Evolutionary conservation across 2,113 vertebrate species (phyloP).

Genomic region (Phainopepla nitens): DNA sequence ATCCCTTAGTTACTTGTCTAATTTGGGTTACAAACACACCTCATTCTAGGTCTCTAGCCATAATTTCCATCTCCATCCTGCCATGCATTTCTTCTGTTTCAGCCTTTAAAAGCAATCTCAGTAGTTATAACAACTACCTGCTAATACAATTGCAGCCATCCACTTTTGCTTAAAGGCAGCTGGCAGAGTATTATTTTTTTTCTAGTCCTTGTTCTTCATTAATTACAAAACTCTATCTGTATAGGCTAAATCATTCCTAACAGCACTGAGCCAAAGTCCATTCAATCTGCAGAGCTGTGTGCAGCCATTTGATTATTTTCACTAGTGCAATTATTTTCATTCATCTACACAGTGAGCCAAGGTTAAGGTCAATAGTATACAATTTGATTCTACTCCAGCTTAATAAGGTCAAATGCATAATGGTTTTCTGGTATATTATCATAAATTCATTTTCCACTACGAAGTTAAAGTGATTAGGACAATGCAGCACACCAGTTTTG

Average conservation of each 20-base stretch:
- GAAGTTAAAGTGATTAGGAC: neutral
- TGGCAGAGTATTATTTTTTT: neutral
- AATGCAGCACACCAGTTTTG: neutral
- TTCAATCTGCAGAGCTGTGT: slow-evolving; percentile 43
- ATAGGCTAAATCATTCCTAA: slow-evolving; percentile 38
- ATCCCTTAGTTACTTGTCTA: neutral
- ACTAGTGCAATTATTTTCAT: slow-evolving; percentile 39
- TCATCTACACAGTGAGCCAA: slow-evolving; percentile 25
- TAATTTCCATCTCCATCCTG: neutral
- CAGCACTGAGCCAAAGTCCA: slow-evolving; percentile 18
- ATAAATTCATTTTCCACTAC: slow-evolving; percentile 28
- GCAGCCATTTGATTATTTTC: slow-evolving; percentile 52
- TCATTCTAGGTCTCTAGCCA: neutral
- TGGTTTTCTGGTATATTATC: slow-evolving; percentile 24
- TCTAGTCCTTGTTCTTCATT: neutral
- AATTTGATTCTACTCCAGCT: slow-evolving; percentile 50
- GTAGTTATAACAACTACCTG: neutral
- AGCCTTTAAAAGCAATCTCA: neutral
- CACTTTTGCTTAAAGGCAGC: neutral
- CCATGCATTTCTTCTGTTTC: neutral
- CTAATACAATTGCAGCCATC: neutral
- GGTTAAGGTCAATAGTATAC: slow-evolving; percentile 43
- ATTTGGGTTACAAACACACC: neutral
- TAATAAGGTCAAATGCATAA: slow-evolving; percentile 33
- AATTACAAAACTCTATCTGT: slow-evolving; percentile 43